Percentiles rank a stretch among this genome's conserved stretches.
Conservation (phyloP, 2,113 vertebrate species). For the Sapayoa aenigma region DNA sequence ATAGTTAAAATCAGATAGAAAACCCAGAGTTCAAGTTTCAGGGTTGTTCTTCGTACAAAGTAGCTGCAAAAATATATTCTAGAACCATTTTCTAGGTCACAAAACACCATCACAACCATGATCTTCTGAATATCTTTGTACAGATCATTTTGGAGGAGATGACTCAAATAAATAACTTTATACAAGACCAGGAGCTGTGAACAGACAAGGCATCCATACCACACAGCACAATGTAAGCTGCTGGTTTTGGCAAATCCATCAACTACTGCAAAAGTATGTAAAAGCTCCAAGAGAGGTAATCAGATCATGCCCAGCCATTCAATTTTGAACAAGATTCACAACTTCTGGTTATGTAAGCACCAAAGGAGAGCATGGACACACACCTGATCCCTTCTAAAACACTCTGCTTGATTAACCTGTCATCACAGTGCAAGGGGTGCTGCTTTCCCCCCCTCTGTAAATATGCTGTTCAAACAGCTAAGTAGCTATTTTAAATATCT, state of each 20-base stretch:
- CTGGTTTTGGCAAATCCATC: background rate
- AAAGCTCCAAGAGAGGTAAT: background rate
- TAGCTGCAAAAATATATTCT: background rate
- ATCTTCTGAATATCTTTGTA: background rate
- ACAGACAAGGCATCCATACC: background rate
- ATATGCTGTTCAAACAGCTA: background rate
- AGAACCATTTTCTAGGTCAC: background rate
- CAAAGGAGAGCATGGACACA: background rate
- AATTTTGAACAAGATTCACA: background rate
- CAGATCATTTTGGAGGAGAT: background rate
- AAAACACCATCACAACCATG: background rate
- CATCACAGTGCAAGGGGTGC: rapidly evolving
- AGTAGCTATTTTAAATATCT: background rate
- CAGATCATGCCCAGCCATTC: background rate
- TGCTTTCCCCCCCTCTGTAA: background rate
- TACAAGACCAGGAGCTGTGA: background rate
- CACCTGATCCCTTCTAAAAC: background rate
- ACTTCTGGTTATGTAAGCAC: background rate
- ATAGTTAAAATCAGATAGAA: background rate
- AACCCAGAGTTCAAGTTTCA: background rate
- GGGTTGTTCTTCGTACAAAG: background rate
- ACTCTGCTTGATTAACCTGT: background rate
- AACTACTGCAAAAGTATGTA: background rate
- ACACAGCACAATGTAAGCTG: background rate
- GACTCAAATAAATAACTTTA: background rate